Conservation (phyloP, 2,797 vertebrate genomes). For the Pangasius mekongensis region DNA sequence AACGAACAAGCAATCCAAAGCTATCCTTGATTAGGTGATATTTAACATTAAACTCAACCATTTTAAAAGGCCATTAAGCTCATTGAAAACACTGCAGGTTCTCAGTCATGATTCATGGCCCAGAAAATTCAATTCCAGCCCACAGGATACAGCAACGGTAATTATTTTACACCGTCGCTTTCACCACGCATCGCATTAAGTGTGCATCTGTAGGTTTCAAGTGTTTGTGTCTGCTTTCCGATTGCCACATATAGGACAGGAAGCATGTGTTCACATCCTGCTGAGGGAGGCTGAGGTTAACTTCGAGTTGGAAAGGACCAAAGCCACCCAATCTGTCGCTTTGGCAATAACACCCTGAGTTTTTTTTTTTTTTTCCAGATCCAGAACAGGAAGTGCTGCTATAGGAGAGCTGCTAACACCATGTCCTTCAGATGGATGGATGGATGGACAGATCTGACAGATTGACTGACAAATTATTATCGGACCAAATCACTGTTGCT, state of each 20-base stretch:
- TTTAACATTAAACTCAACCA: conserved; percentile 21
- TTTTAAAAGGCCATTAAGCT: conserved; percentile 12
- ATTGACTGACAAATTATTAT: not conserved
- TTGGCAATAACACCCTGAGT: conserved; percentile 46
- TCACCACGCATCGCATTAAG: not conserved
- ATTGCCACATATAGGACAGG: conserved; percentile 28
- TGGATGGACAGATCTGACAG: not conserved
- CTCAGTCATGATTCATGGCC: conserved; percentile 1
- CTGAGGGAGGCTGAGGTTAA: conserved; percentile 53
- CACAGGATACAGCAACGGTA: not conserved
- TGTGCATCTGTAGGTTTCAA: conserved; percentile 16
- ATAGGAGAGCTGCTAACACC: not conserved
- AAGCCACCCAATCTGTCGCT: conserved; percentile 57
- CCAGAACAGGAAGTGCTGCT: conserved; percentile 16
- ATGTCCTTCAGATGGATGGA: not conserved
- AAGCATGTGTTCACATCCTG: conserved; percentile 44
- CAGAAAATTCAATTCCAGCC: conserved; percentile 30
- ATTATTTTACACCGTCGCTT: conserved; percentile 20
- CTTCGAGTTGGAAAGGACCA: conserved; percentile 53
- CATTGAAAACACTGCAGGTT: conserved; percentile 11
- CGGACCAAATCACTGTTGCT: not conserved
- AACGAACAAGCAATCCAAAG: not conserved
- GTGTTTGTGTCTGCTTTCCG: conserved; percentile 30
- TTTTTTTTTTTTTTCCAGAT: conserved; percentile 7
- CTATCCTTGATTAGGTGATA: conserved; percentile 27